Evolutionary conservation across 2,113 vertebrate genomes (phyloP).

Genomic region (Hemicordylus capensis): DNA sequence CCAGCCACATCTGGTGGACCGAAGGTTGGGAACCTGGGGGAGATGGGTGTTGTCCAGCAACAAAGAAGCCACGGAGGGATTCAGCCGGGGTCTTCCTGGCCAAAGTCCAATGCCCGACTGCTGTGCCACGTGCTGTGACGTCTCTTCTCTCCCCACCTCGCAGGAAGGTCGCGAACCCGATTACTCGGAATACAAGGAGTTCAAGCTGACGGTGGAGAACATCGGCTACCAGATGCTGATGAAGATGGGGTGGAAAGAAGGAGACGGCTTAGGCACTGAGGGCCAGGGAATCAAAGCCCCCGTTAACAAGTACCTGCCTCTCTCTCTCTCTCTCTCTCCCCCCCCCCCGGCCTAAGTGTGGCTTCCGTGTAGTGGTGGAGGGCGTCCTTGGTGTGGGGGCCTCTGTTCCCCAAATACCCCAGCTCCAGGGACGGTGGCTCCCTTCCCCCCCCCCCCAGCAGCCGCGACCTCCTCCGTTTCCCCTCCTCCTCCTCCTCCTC

Average conservation of each 20-base stretch:
- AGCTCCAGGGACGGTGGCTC: too few species aligned
- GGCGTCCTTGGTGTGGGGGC: too few species aligned
- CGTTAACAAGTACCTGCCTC: constrained; percentile 86
- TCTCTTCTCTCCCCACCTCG: background rate
- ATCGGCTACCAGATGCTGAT: constrained; percentile 98
- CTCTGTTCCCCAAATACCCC: background rate
- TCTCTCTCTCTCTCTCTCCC: background rate
- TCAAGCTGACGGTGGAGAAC: constrained; percentile 97
- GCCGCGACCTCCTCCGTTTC: too few species aligned
- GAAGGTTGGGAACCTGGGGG: too few species aligned
- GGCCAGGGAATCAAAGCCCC: constrained; percentile 95
- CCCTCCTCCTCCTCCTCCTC: too few species aligned
- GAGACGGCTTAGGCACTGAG: constrained; percentile 91
- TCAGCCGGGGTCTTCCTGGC: too few species aligned
- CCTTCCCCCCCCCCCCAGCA: background rate
- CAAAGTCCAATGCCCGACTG: too few species aligned
- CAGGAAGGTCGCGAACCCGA: constrained; percentile 97
- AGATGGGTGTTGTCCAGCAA: too few species aligned
- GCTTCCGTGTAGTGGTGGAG: background rate
- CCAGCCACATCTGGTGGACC: too few species aligned
- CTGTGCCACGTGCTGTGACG: too few species aligned
- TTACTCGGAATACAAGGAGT: constrained; percentile 98
- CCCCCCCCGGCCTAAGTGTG: too few species aligned
- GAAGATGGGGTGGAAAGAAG: constrained; percentile 99
- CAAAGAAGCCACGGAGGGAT: too few species aligned